Evolutionary conservation across 2,797 vertebrate species (phyloP).

Genomic region (Onychomys leucogaster): DNA sequence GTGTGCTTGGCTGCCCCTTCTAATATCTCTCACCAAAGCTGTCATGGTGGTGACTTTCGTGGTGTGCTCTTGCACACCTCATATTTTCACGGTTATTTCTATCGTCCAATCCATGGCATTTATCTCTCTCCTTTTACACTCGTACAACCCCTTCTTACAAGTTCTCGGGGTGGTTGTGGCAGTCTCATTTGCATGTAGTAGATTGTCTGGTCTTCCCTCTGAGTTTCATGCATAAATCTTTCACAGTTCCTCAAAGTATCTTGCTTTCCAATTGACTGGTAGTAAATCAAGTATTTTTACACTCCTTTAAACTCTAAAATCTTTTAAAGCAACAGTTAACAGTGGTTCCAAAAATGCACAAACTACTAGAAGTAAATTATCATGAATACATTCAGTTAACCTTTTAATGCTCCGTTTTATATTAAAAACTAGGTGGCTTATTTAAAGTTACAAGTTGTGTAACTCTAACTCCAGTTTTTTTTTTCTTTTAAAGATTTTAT

Average conservation of each 20-base stretch:
- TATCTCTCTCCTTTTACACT: background rate
- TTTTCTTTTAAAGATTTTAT: background rate
- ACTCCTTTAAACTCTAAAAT: background rate
- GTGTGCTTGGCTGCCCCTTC: background rate
- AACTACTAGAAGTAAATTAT: background rate
- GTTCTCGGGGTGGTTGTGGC: background rate
- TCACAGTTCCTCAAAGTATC: background rate
- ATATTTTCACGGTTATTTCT: background rate
- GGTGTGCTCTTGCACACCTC: background rate
- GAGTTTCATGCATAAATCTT: background rate
- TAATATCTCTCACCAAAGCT: background rate
- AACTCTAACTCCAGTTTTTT: slow-evolving; percentile 5
- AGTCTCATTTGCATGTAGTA: background rate
- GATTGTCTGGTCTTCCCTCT: background rate
- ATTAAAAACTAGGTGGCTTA: background rate
- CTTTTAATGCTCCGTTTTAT: background rate
- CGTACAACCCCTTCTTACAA: background rate
- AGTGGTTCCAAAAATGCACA: background rate
- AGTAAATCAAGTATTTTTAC: background rate
- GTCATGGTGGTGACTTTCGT: too few relatives aligned
- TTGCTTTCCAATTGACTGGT: background rate
- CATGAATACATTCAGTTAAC: background rate
- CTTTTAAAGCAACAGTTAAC: background rate
- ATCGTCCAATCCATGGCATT: background rate
- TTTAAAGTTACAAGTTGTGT: background rate